Evolutionary conservation across 1,140 invertebrate genomes (phyloP), one percentile per base, ranked within the genome.

Genomic region (Camponotus vicinus): DNA sequence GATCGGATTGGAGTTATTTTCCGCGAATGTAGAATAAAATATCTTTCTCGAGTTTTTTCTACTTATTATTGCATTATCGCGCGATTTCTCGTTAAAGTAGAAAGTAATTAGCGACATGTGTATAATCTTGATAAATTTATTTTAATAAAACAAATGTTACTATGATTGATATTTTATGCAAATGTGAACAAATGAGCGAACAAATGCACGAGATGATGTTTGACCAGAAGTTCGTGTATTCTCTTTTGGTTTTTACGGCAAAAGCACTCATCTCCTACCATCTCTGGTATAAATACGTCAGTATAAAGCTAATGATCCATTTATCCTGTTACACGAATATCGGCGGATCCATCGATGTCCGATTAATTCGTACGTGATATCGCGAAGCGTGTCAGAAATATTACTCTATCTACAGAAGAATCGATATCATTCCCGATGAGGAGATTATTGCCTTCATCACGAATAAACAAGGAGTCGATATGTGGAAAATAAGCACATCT

Each of bases 221-320:
- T 61, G 11, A 40, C 15, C 49, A 71, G 52, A 2, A 9, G 3
- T 83, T 61, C 18, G 27, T 18, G 18, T 82, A 82, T 73, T 55
- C n/a, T 73, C 40, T n/a, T 63, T n/a, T 34, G 55, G 45, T 80
- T 57, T 80, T 52, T 82, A 82, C 52, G 40, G 18, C 27, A 27
- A 45, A 73, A 27, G 40, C 69, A 73, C 63, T 82, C 37, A 83
- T 83, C 37, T 32, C 3, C 52, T 27, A 18, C 8, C 61, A 73
- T 59, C 27, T 61, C 11, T 55, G 27, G 40, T 61, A 61, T 83
- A 73, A 73, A 83, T 71, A 59, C 27, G 18, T 71, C 67, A 82
- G 78, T 21, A n/a, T 42, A 32, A 9, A 80, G 40, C 40, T 73
- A 82, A 82, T 75, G 3, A 13, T 45, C 57, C 40, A 73, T 83